Base-by-base conservation (phyloP, 2,113 vertebrate genomes). In the Psilopogon haemacephalus region DNA sequence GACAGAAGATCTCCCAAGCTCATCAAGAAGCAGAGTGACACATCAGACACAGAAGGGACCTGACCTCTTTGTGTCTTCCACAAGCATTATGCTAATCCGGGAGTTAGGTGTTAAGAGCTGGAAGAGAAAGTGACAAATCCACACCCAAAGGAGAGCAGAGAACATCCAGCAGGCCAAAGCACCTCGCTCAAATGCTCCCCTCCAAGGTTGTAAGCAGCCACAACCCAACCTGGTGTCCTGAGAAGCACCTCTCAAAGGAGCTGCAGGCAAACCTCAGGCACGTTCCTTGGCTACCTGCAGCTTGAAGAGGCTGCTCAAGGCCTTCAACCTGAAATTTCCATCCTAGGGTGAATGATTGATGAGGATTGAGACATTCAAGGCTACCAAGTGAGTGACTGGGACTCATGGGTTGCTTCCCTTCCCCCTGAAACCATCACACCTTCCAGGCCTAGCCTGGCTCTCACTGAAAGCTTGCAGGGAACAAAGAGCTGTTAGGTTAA, bases 121-220 rank as follows among this genome's bases (percentile, higher is more conserved):
- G 28, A 94, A 73, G 33, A 60, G 76, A 17, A 77, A 59, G 59
- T 12, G 55, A 92, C 84, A 96, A 94, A 92, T 87, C 77, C 90
- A 55, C 32, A 69, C 12, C 2, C 4, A 81, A 86, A 84, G 59
- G 0, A 32, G 33, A 78, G 15, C 60, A 84, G 42, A 86, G 58
- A 81, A 95, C 35, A 85, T 42, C 27, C 42, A 44, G 73, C 54
- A 94, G n/a, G 76, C 69, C 69, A 84, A 92, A 87, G 0, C 33
- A 56, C 37, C 38, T 75, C 19, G 37, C 67, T 79, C 46, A 79
- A 83, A 55, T 37, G 30, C 14, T 64, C 16, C 58, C 48, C 62
- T 42, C 38, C 19, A 8, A 81, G 38, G 40, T 44, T 73, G 2
- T 19, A 91, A 76, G 83, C 69, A 77, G 65, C 19, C 52, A 46